Conservation (phyloP, 2,888 invertebrate species). For the Asteroscopus sphinx region DNA sequence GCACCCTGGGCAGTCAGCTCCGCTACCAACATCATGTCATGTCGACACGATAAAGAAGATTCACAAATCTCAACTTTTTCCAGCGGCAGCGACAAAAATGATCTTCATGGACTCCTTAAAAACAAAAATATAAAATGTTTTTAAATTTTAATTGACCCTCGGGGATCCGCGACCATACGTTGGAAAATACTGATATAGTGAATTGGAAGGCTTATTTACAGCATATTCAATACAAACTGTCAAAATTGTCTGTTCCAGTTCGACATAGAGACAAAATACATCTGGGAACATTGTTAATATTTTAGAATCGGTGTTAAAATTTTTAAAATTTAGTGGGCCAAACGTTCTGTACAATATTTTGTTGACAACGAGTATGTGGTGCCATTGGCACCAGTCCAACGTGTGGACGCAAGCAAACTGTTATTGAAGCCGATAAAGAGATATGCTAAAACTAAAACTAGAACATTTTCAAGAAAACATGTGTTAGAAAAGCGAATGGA, state of each 20-base stretch:
- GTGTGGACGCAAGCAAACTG: conserved; percentile 8
- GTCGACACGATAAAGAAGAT: no score
- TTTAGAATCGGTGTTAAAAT: conserved; percentile 14
- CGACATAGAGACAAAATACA: conserved; percentile 2
- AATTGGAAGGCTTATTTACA: no score
- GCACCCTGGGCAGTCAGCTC: no score
- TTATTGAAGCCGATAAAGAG: conserved; percentile 28
- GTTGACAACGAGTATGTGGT: conserved; percentile 37
- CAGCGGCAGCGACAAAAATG: no score
- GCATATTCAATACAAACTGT: no score
- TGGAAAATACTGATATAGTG: no score
- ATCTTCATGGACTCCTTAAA: no score
- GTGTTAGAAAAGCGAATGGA: background rate
- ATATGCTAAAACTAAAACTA: conserved; percentile 35
- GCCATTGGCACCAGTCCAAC: conserved; percentile 30
- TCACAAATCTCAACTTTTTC: no score
- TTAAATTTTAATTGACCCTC: no score
- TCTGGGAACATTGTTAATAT: conserved; percentile 5
- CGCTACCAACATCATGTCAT: no score
- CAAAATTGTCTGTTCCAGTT: background rate
- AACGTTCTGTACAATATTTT: conserved; percentile 9
- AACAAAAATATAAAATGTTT: no score
- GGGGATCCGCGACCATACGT: no score
- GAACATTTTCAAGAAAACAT: conserved; percentile 29
- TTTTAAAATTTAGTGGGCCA: conserved; percentile 23